Conservation (phyloP, 1,140 invertebrate species). For the Holcopasites calliopsidis region DNA sequence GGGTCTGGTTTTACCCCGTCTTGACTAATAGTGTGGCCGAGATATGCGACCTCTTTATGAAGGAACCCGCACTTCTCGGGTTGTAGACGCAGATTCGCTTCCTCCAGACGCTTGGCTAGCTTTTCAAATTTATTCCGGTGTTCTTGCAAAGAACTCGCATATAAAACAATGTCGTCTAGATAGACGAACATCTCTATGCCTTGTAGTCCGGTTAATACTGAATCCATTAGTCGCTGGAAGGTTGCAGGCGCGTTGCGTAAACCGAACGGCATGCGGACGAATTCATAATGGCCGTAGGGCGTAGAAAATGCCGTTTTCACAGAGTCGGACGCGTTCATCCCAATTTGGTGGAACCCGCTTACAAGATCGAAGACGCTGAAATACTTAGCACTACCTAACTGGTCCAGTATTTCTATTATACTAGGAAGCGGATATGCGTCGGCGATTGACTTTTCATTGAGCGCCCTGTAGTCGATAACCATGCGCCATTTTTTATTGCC, state of each 20-base stretch:
- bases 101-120: neutral
- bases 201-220: neutral
- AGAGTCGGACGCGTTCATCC: neutral
- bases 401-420: slow-evolving; percentile 4
- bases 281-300: slow-evolving; percentile 5
- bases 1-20: slow-evolving; percentile 6
- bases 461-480: neutral
- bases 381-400: slow-evolving; percentile 3
- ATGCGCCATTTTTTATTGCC: neutral
- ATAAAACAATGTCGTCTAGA: slow-evolving; percentile 7
- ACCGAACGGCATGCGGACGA: slow-evolving; percentile 9
- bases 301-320: slow-evolving; percentile 1
- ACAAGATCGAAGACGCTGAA: slow-evolving; percentile 7
- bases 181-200: slow-evolving; percentile 1
- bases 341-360: neutral
- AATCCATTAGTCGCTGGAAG: slow-evolving; percentile 7
- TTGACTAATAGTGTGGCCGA: neutral
- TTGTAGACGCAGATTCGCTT: slow-evolving; percentile 14
- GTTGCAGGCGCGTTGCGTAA: neutral
- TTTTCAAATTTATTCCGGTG: neutral
- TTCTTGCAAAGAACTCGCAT: neutral
- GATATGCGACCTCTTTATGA: neutral
- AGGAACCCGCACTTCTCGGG: slow-evolving; percentile 11
- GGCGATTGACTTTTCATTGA: neutral
- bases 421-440: neutral